Evolutionary conservation across 2,113 vertebrate genomes (phyloP).

Genomic region (Hypanus sabinus): DNA sequence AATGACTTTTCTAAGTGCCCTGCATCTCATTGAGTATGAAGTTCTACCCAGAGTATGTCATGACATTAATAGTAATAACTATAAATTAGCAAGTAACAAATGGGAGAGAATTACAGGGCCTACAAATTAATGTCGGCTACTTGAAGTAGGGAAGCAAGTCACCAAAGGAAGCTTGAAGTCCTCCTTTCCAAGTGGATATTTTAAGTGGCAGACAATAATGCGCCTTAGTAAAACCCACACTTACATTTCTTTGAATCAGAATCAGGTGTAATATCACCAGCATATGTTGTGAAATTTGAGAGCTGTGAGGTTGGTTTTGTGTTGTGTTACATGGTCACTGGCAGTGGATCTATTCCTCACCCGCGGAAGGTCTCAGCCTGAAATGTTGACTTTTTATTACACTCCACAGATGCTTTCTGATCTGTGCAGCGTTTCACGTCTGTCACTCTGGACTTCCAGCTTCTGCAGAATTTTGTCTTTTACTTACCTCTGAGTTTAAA

Average conservation of each 20-base stretch:
- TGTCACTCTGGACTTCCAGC: too few species aligned
- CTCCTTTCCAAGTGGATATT: background rate
- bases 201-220: background rate
- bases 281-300: too few species aligned
- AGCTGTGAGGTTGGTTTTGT: background rate
- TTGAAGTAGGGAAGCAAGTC: background rate
- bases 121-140: background rate
- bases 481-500: too few species aligned
- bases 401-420: too few species aligned
- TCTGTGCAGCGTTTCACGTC: too few species aligned
- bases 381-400: too few species aligned
- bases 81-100: constrained; percentile 10
- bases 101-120: background rate
- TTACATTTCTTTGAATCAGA: background rate
- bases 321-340: background rate
- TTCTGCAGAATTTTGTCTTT: too few species aligned
- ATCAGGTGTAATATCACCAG: too few species aligned
- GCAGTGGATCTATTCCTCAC: too few species aligned
- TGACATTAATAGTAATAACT: background rate
- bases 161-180: background rate
- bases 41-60: background rate
- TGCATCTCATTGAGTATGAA: background rate
- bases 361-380: too few species aligned
- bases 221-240: background rate
- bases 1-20: background rate